Percentiles rank a stretch among this genome's conserved stretches.
Evolutionary conservation across 2,888 invertebrate species (phyloP).

Genomic region (Sinelater perroti): DNA sequence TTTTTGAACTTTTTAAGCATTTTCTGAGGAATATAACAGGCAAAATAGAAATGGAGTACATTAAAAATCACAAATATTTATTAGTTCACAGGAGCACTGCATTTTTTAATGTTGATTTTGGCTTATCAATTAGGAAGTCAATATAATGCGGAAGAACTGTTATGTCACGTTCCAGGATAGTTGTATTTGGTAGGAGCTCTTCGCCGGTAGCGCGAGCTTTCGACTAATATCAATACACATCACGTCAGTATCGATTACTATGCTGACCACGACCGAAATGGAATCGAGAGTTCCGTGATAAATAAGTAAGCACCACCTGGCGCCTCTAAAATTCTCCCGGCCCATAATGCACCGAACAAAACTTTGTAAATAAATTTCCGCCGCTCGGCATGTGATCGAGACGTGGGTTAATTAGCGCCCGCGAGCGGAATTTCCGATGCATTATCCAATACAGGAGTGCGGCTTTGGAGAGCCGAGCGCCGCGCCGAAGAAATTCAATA

Average conservation of each 20-base stretch:
- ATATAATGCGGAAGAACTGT: no score
- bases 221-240: slow-evolving; percentile 38
- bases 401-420: slow-evolving; percentile 31
- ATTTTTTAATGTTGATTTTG: no score
- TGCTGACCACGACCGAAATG: slow-evolving; percentile 38
- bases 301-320: slow-evolving; percentile 40
- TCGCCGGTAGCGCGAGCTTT: slow-evolving; percentile 22
- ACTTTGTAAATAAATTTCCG: slow-evolving; percentile 35
- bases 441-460: slow-evolving; percentile 22
- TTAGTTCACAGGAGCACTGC: no score
- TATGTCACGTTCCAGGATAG: no score
- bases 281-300: slow-evolving; percentile 37
- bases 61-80: no score
- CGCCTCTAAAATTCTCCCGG: slow-evolving; percentile 34
- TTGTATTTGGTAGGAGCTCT: no score
- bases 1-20: no score
- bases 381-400: slow-evolving; percentile 28
- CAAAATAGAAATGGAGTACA: no score
- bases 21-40: no score
- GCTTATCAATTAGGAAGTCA: no score
- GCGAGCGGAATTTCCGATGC: slow-evolving; percentile 23
- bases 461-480: slow-evolving; percentile 4
- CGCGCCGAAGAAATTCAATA: slow-evolving; percentile 22
- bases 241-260: slow-evolving; percentile 40
- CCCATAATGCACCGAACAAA: slow-evolving; percentile 35